Conservation (phyloP, 2,797 vertebrate genomes). For the Pogonophryne albipinna region DNA sequence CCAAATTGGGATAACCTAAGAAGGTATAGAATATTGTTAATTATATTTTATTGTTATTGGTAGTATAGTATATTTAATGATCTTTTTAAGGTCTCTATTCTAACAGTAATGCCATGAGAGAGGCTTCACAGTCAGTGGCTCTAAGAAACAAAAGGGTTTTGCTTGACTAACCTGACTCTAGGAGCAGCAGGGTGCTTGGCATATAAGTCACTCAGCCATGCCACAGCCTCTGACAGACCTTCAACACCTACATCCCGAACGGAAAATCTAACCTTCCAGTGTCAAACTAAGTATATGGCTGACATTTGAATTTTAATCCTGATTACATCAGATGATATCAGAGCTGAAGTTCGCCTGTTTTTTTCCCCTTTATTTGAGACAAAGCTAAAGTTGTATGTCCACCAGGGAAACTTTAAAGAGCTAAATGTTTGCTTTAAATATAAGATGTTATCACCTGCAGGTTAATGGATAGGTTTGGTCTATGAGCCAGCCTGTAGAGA, state of each 20-base stretch:
- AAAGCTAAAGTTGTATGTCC: conserved; percentile 23
- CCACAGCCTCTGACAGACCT: conserved; percentile 67
- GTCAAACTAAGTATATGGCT: conserved; percentile 74
- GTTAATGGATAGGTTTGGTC: conserved; percentile 23
- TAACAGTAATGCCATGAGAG: conserved; percentile 16
- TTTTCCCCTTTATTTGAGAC: background rate
- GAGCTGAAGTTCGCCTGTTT: conserved; percentile 49
- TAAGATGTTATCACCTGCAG: conserved; percentile 33
- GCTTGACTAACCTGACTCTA: conserved; percentile 71
- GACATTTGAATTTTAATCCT: conserved; percentile 84
- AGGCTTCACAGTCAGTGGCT: conserved; percentile 39
- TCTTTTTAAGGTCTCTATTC: background rate
- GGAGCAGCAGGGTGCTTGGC: conserved; percentile 74
- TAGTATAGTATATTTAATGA: background rate
- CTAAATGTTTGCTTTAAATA: conserved; percentile 32
- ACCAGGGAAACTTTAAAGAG: conserved; percentile 28
- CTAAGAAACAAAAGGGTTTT: conserved; percentile 59
- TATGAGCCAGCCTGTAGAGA: conserved; percentile 44
- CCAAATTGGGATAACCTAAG: background rate
- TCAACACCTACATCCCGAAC: conserved; percentile 69
- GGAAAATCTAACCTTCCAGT: conserved; percentile 75
- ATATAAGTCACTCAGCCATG: conserved; percentile 68
- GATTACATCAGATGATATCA: conserved; percentile 83
- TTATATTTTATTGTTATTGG: background rate
- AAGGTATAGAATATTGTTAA: background rate